Conservation (phyloP, 2,113 vertebrate genomes). For the Phaethornis superciliosus region DNA sequence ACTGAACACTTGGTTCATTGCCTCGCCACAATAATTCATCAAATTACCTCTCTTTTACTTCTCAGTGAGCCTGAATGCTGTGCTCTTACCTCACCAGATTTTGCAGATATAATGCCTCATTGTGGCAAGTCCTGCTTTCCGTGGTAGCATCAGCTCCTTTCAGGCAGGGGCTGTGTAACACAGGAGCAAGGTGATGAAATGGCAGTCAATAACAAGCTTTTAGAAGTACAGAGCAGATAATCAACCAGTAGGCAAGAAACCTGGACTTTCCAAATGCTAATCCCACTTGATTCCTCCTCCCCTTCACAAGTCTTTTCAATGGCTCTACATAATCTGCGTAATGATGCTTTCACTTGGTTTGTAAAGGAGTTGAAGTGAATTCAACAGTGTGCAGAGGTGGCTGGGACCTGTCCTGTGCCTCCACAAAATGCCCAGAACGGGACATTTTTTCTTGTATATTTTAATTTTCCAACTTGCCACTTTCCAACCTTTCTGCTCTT, state of each 20-base stretch:
- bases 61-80: not conserved
- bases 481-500: not conserved
- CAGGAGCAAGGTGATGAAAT: not conserved
- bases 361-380: not conserved
- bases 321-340: no score
- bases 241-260: not conserved
- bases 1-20: not conserved
- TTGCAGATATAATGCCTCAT: accelerated
- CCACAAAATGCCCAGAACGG: not conserved
- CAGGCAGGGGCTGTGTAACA: not conserved
- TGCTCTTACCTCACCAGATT: not conserved
- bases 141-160: not conserved
- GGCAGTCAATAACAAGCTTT: accelerated
- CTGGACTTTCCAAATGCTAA: not conserved
- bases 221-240: not conserved
- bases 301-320: not conserved
- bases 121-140: not conserved
- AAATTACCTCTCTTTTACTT: not conserved
- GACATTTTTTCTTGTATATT: not conserved
- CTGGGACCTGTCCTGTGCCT: not conserved
- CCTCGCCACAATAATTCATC: not conserved
- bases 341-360: not conserved
- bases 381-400: not conserved
- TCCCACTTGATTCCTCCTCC: not conserved
- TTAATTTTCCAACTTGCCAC: not conserved